A percentile compares a stretch with the other conserved stretches of the same genome.
phyloP scores from a whole-genome alignment of 2,797 vertebrate genomes.

The Lutjanus argentimaculatus region DNA sequence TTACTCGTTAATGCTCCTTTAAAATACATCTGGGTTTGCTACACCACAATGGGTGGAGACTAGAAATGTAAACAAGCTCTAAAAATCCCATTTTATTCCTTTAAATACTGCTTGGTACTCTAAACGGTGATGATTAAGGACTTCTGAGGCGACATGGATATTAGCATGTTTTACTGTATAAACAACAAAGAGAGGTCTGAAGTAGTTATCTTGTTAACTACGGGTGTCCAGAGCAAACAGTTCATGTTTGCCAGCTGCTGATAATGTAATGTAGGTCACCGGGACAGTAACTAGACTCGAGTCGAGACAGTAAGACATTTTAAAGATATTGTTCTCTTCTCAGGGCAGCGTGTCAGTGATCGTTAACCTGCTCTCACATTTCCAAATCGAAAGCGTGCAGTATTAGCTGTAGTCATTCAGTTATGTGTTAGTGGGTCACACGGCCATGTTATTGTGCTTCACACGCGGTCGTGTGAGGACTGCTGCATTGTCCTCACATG shows the following conservation, averaged over 20 bases:
- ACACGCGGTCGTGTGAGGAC: slow-evolving; percentile 7
- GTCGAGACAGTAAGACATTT: neutral
- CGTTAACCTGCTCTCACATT: no score
- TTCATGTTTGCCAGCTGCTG: slow-evolving; percentile 49
- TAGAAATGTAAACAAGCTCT: neutral
- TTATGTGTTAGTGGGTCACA: slow-evolving; percentile 66
- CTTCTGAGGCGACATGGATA: neutral
- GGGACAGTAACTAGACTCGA: slow-evolving; percentile 28
- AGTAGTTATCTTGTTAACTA: neutral
- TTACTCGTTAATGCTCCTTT: neutral
- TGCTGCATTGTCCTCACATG: neutral
- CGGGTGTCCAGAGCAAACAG: neutral
- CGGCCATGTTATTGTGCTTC: slow-evolving; percentile 44
- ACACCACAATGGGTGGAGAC: neutral
- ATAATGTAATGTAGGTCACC: slow-evolving; percentile 77
- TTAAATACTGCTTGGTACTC: neutral
- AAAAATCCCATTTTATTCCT: neutral
- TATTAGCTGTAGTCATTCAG: neutral
- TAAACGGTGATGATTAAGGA: neutral
- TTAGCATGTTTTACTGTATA: neutral
- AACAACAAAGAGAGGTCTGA: slow-evolving; percentile 29
- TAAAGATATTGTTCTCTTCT: neutral
- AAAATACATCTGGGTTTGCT: neutral
- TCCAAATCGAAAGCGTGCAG: neutral
- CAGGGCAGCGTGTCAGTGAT: neutral